Evolutionary conservation across 2,888 invertebrate genomes (phyloP).

Genomic region (Liodrosophila aerea): DNA sequence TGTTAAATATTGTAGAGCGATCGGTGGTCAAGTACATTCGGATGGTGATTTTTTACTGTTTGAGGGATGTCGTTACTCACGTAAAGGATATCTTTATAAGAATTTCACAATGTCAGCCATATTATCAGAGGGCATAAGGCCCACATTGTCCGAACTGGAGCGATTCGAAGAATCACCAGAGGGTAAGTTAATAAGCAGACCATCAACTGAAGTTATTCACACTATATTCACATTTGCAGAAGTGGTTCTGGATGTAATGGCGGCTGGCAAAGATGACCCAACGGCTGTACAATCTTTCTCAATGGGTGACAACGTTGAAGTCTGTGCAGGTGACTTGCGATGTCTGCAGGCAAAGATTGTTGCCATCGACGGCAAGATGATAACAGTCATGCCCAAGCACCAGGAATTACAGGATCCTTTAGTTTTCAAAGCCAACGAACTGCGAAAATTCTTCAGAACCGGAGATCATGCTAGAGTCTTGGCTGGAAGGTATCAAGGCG

Average conservation of each 20-base stretch:
- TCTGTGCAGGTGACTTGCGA: conserved; percentile 97
- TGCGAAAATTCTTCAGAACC: conserved; percentile 97
- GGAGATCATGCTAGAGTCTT: conserved; percentile 98
- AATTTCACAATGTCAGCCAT: conserved; percentile 98
- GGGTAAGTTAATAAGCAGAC: conserved; percentile 81
- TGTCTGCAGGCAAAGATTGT: conserved; percentile 98
- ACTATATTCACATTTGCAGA: conserved; percentile 62
- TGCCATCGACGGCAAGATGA: conserved; percentile 97
- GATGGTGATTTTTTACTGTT: conserved; percentile 99
- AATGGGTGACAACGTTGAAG: conserved; percentile 98
- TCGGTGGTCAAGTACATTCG: conserved; percentile 97
- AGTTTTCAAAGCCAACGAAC: conserved; percentile 95
- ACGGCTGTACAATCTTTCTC: conserved; percentile 92
- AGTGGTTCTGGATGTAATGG: conserved; percentile 91
- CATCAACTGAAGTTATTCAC: too few species aligned
- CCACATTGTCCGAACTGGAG: conserved; percentile 96
- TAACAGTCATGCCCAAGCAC: conserved; percentile 98
- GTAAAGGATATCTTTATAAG: conserved; percentile 97
- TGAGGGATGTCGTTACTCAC: conserved; percentile 96
- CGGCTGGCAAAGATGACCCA: conserved; percentile 89
- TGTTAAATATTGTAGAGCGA: conserved; percentile 84
- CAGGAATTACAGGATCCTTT: conserved; percentile 93
- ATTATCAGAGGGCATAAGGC: conserved; percentile 96
- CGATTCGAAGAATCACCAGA: conserved; percentile 96
- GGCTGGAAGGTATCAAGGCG: conserved; percentile 95